Conservation (phyloP, 2,797 vertebrate genomes). For the Netta rufina region DNA sequence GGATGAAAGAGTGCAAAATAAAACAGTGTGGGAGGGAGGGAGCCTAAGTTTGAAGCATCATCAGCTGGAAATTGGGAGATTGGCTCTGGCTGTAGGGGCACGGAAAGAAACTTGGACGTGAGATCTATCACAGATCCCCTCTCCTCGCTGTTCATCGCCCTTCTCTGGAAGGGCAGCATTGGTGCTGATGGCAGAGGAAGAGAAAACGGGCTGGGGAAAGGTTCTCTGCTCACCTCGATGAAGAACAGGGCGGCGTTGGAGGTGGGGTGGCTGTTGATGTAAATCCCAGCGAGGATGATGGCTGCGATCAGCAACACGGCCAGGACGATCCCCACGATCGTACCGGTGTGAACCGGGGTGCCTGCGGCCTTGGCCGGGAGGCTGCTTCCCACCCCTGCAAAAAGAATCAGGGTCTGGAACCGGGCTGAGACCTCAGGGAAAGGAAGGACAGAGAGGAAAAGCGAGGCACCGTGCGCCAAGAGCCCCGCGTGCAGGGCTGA, state of each 20-base stretch:
- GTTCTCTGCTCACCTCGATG: slow-evolving; percentile 65
- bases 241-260: slow-evolving; percentile 87
- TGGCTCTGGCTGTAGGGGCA: neutral
- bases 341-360: slow-evolving; percentile 84
- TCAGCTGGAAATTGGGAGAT: neutral
- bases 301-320: slow-evolving; percentile 85
- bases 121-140: neutral
- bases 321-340: slow-evolving; percentile 88
- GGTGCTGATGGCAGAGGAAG: neutral
- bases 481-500: rapidly evolving
- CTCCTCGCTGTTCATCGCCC: neutral
- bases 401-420: neutral
- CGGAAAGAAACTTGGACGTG: neutral
- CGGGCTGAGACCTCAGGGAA: rapidly evolving
- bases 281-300: slow-evolving; percentile 88
- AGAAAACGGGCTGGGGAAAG: rapidly evolving
- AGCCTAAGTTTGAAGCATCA: neutral
- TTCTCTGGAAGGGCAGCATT: neutral
- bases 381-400: slow-evolving; percentile 61
- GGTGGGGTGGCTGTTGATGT: slow-evolving; percentile 90
- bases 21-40: neutral
- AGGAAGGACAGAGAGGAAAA: neutral
- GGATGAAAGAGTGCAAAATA: neutral
- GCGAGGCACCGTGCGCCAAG: neutral
- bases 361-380: slow-evolving; percentile 67